Conservation (phyloP, 2,888 invertebrate genomes). For the Oscheius myriophilus region DNA sequence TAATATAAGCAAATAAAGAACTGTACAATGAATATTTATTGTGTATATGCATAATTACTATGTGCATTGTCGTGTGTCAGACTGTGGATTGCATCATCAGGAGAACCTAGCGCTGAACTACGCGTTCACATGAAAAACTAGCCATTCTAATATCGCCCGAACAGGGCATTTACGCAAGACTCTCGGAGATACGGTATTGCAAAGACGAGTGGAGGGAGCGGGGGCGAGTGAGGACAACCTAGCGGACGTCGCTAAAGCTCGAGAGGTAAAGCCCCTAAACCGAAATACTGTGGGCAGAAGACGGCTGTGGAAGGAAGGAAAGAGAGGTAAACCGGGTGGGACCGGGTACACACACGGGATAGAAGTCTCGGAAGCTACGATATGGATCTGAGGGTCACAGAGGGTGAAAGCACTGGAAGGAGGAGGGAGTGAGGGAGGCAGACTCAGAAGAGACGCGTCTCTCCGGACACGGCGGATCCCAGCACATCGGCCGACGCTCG, state of each 20-base stretch:
- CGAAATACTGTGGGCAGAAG: constrained; percentile 13
- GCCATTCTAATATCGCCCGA: no score
- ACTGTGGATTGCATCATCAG: no score
- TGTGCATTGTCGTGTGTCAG: constrained; percentile 2
- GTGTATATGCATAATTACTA: constrained; percentile 15
- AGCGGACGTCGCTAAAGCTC: constrained; percentile 29
- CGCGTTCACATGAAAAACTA: no score
- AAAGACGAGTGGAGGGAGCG: constrained; percentile 22
- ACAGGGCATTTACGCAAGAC: no score
- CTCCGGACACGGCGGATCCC: constrained; percentile 12
- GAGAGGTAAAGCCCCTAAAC: constrained; percentile 29
- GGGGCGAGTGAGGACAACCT: constrained; percentile 10
- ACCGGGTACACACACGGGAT: constrained; percentile 27
- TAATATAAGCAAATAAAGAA: no score
- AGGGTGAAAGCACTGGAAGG: constrained; percentile 15
- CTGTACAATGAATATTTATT: constrained; percentile 23
- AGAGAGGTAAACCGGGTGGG: constrained; percentile 14
- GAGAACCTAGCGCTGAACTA: no score
- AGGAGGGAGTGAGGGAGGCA: constrained; percentile 16
- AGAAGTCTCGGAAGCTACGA: constrained; percentile 22
- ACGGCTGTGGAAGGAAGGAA: constrained; percentile 13
- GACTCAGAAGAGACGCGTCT: constrained; percentile 19
- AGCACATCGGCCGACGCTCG: constrained; percentile 10
- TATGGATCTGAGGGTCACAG: constrained; percentile 16
- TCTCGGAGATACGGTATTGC: constrained; percentile 8